Conservation (phyloP, 2,888 invertebrate genomes). For the Oasisia sp. region DNA sequence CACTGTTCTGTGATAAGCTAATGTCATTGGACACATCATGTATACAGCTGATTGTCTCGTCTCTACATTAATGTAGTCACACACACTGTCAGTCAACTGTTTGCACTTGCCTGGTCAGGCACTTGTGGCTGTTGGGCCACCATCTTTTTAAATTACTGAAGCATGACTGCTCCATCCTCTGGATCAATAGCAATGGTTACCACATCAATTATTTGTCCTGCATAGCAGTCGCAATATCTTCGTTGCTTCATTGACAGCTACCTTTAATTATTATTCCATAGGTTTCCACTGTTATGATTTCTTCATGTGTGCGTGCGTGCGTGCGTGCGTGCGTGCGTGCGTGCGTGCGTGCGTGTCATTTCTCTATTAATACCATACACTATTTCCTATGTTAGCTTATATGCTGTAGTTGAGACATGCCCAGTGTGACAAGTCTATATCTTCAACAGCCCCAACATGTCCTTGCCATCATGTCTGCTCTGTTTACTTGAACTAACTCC, state of each 20-base stretch:
- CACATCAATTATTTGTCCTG: too few relatives aligned
- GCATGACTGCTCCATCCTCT: too few relatives aligned
- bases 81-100: neutral
- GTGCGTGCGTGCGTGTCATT: neutral
- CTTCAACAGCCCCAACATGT: neutral
- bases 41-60: neutral
- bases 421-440: neutral
- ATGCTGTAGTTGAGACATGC: neutral
- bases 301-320: too few relatives aligned
- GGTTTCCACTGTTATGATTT: neutral
- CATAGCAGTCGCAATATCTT: neutral
- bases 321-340: too few relatives aligned
- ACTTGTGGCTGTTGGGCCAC: too few relatives aligned
- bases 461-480: neutral
- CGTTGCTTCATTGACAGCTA: neutral
- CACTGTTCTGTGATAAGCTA: neutral
- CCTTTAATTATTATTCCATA: neutral
- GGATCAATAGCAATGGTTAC: too few relatives aligned
- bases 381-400: neutral
- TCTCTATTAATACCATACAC: neutral
- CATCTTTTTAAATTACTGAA: too few relatives aligned
- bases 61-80: too few relatives aligned
- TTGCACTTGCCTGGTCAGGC: neutral
- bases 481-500: neutral
- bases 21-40: neutral